These are phyloP conservation scores for Polyommatus iphigenia DNA, from an alignment of 2,888 invertebrate species.

Conservation along the genomic window DNA sequence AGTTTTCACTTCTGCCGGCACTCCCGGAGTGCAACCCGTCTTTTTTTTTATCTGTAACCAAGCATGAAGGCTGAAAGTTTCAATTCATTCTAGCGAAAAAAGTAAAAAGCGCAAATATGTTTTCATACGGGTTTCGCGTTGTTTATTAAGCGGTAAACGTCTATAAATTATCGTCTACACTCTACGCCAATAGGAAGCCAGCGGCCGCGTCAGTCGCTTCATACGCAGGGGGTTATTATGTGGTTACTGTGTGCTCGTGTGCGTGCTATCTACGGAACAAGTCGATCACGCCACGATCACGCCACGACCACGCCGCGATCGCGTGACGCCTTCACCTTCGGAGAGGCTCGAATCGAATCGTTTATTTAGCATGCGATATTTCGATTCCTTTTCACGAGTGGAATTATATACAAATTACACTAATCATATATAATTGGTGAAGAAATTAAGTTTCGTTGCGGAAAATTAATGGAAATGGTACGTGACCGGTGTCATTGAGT, in stretches of 20 bases:
- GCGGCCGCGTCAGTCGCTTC: constrained; percentile 42
- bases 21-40: no score
- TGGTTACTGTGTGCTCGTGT: constrained; percentile 42
- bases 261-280: constrained; percentile 39
- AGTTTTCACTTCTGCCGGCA: no score
- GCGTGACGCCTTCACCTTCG: constrained; percentile 35
- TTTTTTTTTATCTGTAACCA: neutral
- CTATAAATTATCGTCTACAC: constrained; percentile 37
- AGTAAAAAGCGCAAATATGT: constrained; percentile 6
- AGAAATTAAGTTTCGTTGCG: constrained; percentile 12
- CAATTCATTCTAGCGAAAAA: neutral
- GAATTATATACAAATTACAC: constrained; percentile 23
- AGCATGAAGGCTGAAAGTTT: neutral
- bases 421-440: constrained; percentile 12
- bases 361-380: constrained; percentile 35
- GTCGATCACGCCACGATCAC: constrained; percentile 38
- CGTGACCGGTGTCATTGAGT: constrained; percentile 6
- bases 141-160: constrained; percentile 18
- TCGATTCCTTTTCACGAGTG: constrained; percentile 28
- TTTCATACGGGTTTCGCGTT: neutral
- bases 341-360: constrained; percentile 34
- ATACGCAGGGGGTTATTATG: constrained; percentile 47
- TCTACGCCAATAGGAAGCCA: constrained; percentile 41
- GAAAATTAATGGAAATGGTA: neutral
- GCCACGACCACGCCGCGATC: neutral